phyloP scores from a whole-genome alignment of 2,113 vertebrate genomes.

The Myotis davidii region DNA sequence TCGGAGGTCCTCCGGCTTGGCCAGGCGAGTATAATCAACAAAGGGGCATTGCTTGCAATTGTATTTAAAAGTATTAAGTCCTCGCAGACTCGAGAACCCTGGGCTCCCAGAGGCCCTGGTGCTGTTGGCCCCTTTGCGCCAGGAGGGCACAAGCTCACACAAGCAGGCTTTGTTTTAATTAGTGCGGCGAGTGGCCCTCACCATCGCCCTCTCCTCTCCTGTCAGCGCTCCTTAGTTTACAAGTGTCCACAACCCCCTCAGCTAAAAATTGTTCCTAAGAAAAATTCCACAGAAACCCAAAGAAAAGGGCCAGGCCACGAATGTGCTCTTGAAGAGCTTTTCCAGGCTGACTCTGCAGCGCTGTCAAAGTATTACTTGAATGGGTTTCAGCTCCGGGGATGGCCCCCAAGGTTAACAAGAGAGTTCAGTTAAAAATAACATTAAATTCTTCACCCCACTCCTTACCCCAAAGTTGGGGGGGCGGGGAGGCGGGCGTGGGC shows the following conservation, averaged over 20 bases:
- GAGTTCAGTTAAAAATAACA: slow-evolving; percentile 78
- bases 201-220: not conserved
- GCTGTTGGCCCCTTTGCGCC: slow-evolving; percentile 9
- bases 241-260: slow-evolving; percentile 55
- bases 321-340: slow-evolving; percentile 68
- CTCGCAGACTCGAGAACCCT: slow-evolving; percentile 33
- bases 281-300: slow-evolving; percentile 67
- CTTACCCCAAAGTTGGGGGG: not conserved
- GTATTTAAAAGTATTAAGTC: slow-evolving; percentile 76
- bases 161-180: slow-evolving; percentile 74
- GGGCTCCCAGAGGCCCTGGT: not conserved
- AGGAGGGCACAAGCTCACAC: not conserved
- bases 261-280: slow-evolving; percentile 62
- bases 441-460: slow-evolving; percentile 42
- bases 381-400: slow-evolving; percentile 66
- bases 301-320: slow-evolving; percentile 65
- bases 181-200: not conserved
- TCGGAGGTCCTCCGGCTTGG: slow-evolving; percentile 65
- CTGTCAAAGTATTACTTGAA: slow-evolving; percentile 68
- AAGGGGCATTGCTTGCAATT: slow-evolving; percentile 74
- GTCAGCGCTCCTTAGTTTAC: slow-evolving; percentile 59
- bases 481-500: fast-evolving
- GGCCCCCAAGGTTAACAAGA: slow-evolving; percentile 72
- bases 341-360: slow-evolving; percentile 62
- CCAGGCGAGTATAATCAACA: slow-evolving; percentile 63